Conservation (phyloP, 2,797 vertebrate species). For the Acestrorhynchus altus region DNA sequence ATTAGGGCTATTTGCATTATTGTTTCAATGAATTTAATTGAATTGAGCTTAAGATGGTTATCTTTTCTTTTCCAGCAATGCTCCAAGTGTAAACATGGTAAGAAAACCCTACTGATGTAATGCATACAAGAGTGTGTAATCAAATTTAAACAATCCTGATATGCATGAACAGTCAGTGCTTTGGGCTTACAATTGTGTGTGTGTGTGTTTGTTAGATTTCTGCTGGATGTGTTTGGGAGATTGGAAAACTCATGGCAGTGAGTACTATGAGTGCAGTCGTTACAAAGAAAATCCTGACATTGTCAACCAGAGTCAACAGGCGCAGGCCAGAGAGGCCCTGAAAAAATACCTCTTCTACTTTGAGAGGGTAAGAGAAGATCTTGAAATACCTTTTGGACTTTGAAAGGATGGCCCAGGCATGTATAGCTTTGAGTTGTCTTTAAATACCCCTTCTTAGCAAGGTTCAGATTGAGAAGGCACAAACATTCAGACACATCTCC, state of each 20-base stretch:
- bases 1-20: too few species aligned
- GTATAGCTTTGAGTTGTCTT: background rate
- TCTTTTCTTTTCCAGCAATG: conserved; percentile 86
- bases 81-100: conserved; percentile 99
- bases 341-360: conserved; percentile 99
- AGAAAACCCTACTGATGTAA: conserved; percentile 74
- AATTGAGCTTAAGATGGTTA: background rate
- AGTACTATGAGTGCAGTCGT: conserved; percentile 99
- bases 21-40: too few species aligned
- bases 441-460: too few species aligned
- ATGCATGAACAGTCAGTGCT: background rate
- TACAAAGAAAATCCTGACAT: conserved; percentile 99
- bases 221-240: conserved; percentile 99
- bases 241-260: conserved; percentile 99
- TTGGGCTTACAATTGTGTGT: conserved; percentile 16
- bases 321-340: conserved; percentile 97
- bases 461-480: too few species aligned
- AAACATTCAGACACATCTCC: too few species aligned
- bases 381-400: too few species aligned
- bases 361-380: conserved; percentile 88
- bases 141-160: background rate
- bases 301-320: conserved; percentile 99
- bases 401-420: too few species aligned
- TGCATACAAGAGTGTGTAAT: conserved; percentile 15
- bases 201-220: conserved; percentile 82